Base-by-base conservation (phyloP, 2,797 vertebrate species). In the Coregonus ussuriensis region DNA sequence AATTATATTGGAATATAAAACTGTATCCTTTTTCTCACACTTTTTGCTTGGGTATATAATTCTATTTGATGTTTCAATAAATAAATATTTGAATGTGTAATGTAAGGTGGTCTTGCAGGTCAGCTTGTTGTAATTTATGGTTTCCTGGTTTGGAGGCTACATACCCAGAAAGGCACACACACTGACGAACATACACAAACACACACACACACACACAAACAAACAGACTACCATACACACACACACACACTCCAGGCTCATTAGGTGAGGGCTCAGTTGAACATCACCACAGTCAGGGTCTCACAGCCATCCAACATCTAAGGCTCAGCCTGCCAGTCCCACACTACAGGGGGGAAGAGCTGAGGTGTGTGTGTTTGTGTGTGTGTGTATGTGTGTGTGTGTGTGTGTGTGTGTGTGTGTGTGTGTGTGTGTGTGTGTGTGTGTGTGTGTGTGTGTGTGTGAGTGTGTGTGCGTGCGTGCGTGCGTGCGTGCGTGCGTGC, bases 51-150 rank as follows among this genome's bases (percentile, higher is more conserved):
- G 63, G 56, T 81, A 80, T 80, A 75, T 80, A 82, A 84, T 83
- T 85, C 70, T 72, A 76, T 80, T 80, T 80, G 37, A 81, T 83
- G 68, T 82, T 85, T 80, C 31, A 77, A 79, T 85, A 68, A 81
- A 69, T 71, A 74, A 79, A 86, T 81, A 78, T 82, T 82, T 78
- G 6, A 75, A 77, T 33, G 72, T 79, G 83, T 77, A 72, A 79
- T 74, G 59, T 51, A 82, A 79, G 80, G 74, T 73, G 74, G 70
- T 74, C 54, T 78, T 82, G 76, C 74, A 84, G 80, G 47, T 79
- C 77, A 68, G 75, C 78, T 82, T 74, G 81, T 65, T 68, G 74
- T 84, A 85, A 87, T 83, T 85, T 74, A 85, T 78, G 79, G 81
- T 79, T 85, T 85, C 75, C 82, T 82, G 83, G 75, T 75, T 81